A percentile compares a stretch with the other conserved stretches of the same genome.
These are phyloP conservation scores for Drosophila paranaensis DNA, from an alignment of 2,888 invertebrate genomes.

Conservation along the genomic window DNA sequence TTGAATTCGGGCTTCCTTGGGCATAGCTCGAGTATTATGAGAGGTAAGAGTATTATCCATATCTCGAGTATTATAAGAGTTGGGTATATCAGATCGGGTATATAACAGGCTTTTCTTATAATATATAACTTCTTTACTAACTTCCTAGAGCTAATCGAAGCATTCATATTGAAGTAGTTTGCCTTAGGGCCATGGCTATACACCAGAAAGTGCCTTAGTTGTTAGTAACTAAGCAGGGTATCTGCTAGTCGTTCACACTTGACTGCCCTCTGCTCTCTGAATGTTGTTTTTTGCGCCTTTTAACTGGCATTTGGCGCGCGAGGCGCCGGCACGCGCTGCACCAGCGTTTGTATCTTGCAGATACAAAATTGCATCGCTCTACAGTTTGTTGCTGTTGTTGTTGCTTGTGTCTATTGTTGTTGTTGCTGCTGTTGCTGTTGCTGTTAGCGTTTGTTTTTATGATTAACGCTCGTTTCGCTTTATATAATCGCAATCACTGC, in stretches of 20 bases:
- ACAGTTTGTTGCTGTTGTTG: slow-evolving; percentile 20
- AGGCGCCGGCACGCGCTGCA: slow-evolving; percentile 73
- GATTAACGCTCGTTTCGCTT: slow-evolving; percentile 74
- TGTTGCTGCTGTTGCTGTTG: slow-evolving; percentile 12
- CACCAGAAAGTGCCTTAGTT: no score
- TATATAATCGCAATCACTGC: slow-evolving; percentile 71
- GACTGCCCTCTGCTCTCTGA: neutral
- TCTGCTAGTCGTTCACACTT: neutral
- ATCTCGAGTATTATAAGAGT: neutral
- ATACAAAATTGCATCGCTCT: slow-evolving; percentile 57
- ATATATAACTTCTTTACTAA: no score
- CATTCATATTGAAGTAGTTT: neutral
- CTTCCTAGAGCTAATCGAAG: neutral
- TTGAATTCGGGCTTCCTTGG: neutral
- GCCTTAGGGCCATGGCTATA: neutral
- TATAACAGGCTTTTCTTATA: neutral
- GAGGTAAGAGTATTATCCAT: neutral
- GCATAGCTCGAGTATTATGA: neutral
- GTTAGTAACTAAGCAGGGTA: neutral
- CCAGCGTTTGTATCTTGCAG: slow-evolving; percentile 74
- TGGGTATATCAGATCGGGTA: neutral
- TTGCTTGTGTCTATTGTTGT: slow-evolving; percentile 9
- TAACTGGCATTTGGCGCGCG: slow-evolving; percentile 71
- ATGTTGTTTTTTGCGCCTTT: slow-evolving; percentile 33
- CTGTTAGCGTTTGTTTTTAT: slow-evolving; percentile 55